Conservation (phyloP, 2,797 vertebrate species). For the Acanthurus tractus region DNA sequence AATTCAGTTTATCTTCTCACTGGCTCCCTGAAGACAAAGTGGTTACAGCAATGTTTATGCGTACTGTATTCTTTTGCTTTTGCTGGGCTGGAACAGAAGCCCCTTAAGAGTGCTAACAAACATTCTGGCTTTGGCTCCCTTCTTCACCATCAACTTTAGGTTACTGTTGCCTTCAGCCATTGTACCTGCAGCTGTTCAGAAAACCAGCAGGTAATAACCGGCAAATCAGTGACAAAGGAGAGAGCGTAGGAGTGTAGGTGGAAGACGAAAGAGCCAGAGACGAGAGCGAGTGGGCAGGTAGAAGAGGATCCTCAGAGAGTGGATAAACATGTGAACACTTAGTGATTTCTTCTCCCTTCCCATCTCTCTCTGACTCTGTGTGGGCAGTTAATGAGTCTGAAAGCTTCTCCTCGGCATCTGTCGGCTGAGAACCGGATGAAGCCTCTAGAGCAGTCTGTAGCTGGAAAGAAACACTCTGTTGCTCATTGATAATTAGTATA, state of each 20-base stretch:
- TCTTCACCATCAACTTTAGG: conserved; percentile 39
- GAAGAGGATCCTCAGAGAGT: conserved; percentile 73
- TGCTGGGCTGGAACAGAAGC: conserved; percentile 54
- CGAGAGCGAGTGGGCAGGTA: conserved; percentile 75
- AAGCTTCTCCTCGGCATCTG: conserved; percentile 77
- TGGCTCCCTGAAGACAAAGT: conserved; percentile 59
- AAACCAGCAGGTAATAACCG: conserved; percentile 60
- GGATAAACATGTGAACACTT: conserved; percentile 81
- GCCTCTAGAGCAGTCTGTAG: conserved; percentile 51
- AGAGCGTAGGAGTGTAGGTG: conserved; percentile 68
- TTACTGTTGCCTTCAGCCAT: conserved; percentile 33
- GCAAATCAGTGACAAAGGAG: conserved; percentile 64
- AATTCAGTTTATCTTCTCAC: conserved; percentile 52
- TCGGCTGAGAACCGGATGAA: conserved; percentile 69
- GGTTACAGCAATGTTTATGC: conserved; percentile 61
- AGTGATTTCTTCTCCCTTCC: conserved; percentile 60
- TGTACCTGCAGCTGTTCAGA: conserved; percentile 48
- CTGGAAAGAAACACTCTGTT: conserved; percentile 56
- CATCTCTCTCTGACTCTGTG: conserved; percentile 71
- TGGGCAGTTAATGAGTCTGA: conserved; percentile 83
- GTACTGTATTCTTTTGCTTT: conserved; percentile 55
- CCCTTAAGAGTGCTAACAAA: conserved; percentile 51
- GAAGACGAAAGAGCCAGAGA: conserved; percentile 69
- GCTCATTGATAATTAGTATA: conserved; percentile 66
- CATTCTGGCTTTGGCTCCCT: conserved; percentile 30